Base-by-base conservation (phyloP, 2,113 vertebrate species). In the Microcebus lehilahytsara region DNA sequence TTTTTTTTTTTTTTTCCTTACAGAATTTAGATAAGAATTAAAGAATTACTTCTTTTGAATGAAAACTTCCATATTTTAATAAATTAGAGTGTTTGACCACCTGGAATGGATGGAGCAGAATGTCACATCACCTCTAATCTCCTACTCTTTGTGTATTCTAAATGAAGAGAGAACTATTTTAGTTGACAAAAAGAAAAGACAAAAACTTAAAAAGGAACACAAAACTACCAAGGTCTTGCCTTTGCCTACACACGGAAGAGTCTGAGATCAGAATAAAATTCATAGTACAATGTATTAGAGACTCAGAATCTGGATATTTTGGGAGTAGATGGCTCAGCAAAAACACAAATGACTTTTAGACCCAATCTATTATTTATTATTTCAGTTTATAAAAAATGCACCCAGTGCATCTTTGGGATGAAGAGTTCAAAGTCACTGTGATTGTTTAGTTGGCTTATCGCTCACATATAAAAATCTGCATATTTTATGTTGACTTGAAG, bases 311-410 rank as follows among this genome's bases (percentile, higher is more conserved):
- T 79, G 96, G 96, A 96, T 97, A 97, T 98, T 98, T 97, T 98
- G 80, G 95, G 97, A 98, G 91, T 89, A 16, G 95, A 97, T 97
- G 91, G 80, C 88, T 98, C 98, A 98, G 97, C 97, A 98, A 95
- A 97, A 98, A 86, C 90, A 98, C 90, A 97, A 95, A 97, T 98
- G 97, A 98, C 98, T 98, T 98, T 98, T 97, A 98, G 98, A 97
- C 37, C 9, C 97, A 89, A 98, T 98, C 96, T 97, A 98, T 98
- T 98, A 98, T 98, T 98, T 96, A 98, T 97, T 98, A 97, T 97
- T 96, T 97, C 97, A 97, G 49, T 97, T 97, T 97, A 96, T 97
- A 94, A 98, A 98, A 98, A 97, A 97, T 97, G 96, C 96, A 97
- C 94, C 90, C 90, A 97, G 34, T 96, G 97, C 97, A 97, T 98